phyloP scores from a whole-genome alignment of 2,888 invertebrate species.

The Tetragnatha montana region DNA sequence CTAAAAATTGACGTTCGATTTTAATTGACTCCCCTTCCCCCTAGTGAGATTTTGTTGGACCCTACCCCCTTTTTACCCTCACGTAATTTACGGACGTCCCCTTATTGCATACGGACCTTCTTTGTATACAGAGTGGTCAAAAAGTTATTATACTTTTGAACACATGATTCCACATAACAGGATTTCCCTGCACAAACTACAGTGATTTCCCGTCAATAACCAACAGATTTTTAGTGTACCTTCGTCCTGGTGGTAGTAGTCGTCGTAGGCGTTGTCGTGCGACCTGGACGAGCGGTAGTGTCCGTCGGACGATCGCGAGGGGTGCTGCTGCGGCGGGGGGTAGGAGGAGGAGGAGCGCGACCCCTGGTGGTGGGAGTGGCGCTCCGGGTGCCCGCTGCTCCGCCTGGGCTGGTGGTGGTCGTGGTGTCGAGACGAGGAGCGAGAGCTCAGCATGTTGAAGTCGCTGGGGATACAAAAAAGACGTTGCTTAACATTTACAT shows the following conservation, averaged over 20 bases:
- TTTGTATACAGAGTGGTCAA: too few species aligned
- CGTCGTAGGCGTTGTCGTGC: constrained; percentile 35
- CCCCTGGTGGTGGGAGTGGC: constrained; percentile 23
- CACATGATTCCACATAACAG: too few species aligned
- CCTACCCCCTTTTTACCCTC: too few species aligned
- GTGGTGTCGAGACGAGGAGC: constrained; percentile 55
- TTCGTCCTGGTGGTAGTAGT: constrained; percentile 45
- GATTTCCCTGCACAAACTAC: too few species aligned
- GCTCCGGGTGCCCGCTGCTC: constrained; percentile 26
- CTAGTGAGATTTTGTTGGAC: too few species aligned
- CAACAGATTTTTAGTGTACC: background rate
- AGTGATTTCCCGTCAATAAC: too few species aligned
- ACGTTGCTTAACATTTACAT: too few species aligned
- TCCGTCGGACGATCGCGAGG: constrained; percentile 22
- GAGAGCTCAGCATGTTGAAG: constrained; percentile 66
- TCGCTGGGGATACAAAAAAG: constrained; percentile 51
- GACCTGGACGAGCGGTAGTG: constrained; percentile 45
- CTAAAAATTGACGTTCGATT: too few species aligned
- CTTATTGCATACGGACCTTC: too few species aligned
- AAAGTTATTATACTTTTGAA: too few species aligned
- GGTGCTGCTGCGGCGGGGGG: constrained; percentile 29
- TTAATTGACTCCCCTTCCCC: too few species aligned
- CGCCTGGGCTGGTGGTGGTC: constrained; percentile 51
- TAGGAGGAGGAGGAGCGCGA: background rate
- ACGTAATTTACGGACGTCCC: too few species aligned